phyloP scores from a whole-genome alignment of 2,113 vertebrate genomes.

The Myxocyprinus asiaticus region DNA sequence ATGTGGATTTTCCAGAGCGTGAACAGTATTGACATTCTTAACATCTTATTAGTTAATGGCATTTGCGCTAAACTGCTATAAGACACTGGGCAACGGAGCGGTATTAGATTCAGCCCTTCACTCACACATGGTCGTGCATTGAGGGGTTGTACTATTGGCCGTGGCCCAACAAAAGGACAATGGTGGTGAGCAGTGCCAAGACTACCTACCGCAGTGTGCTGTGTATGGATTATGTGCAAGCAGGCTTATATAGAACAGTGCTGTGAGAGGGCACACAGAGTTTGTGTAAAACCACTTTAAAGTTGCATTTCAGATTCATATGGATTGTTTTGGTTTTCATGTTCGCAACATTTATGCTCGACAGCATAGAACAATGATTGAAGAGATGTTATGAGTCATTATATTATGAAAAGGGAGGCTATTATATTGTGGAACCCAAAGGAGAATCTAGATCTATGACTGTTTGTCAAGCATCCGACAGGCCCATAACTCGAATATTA shows the following conservation, averaged over 20 bases:
- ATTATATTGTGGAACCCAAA: no score
- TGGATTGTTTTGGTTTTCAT: background rate
- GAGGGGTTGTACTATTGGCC: constrained; percentile 29
- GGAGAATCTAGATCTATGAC: no score
- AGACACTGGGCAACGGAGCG: background rate
- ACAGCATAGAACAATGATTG: no score
- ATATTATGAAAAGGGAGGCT: no score
- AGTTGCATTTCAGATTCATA: background rate
- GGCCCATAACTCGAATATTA: no score
- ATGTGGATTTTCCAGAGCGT: constrained; percentile 22
- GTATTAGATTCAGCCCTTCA: constrained; percentile 33
- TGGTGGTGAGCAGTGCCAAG: constrained; percentile 1
- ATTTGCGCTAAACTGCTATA: constrained; percentile 29
- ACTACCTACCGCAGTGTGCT: background rate
- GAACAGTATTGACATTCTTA: constrained; percentile 27
- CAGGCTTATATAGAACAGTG: background rate
- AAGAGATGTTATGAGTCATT: no score
- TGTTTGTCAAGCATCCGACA: no score
- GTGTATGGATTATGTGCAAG: background rate
- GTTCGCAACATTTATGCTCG: no score
- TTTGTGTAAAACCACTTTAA: background rate
- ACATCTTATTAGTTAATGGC: constrained; percentile 30
- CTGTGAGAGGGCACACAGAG: background rate
- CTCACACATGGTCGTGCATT: background rate
- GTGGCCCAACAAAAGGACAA: constrained; percentile 4